Evolutionary conservation across 1,140 invertebrate genomes (phyloP).

Genomic region (Drosophila mauritiana): DNA sequence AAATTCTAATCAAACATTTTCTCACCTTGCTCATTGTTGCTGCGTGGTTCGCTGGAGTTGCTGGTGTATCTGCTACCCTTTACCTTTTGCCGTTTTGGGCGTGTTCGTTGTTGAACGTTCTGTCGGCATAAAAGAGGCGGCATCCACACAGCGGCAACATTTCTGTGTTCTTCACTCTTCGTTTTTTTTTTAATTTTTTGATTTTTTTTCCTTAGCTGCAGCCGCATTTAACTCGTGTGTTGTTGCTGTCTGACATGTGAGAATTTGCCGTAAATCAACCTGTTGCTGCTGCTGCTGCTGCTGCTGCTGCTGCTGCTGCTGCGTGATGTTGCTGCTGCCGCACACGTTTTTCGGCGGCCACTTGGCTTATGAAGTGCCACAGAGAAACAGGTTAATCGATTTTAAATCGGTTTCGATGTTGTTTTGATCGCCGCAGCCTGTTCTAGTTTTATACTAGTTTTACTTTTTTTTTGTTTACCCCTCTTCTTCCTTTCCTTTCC

Average conservation of each 20-base stretch:
- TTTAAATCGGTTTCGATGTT: slow-evolving; percentile 84
- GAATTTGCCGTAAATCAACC: slow-evolving; percentile 82
- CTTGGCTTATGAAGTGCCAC: slow-evolving; percentile 75
- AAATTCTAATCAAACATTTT: slow-evolving; percentile 83
- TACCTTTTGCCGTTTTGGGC: slow-evolving; percentile 59
- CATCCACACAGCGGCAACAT: slow-evolving; percentile 54
- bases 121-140: slow-evolving; percentile 67
- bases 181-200: slow-evolving; percentile 37
- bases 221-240: slow-evolving; percentile 64
- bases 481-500: slow-evolving; percentile 35
- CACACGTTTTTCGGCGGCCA: slow-evolving; percentile 64
- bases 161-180: slow-evolving; percentile 68
- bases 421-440: slow-evolving; percentile 69
- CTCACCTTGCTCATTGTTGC: slow-evolving; percentile 61
- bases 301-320: slow-evolving; percentile 35
- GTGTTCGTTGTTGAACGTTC: slow-evolving; percentile 78
- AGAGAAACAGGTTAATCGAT: slow-evolving; percentile 83
- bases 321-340: slow-evolving; percentile 53
- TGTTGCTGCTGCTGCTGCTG: slow-evolving; percentile 60
- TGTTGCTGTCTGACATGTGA: slow-evolving; percentile 66
- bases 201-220: slow-evolving; percentile 45
- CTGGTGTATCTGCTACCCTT: slow-evolving; percentile 48
- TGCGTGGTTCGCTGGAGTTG: slow-evolving; percentile 22
- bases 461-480: slow-evolving; percentile 22
- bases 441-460: slow-evolving; percentile 69